Evolutionary conservation across 2,888 invertebrate genomes (phyloP), one percentile per base, ranked within the genome.

Genomic region (Scotopteryx bipunctaria): DNA sequence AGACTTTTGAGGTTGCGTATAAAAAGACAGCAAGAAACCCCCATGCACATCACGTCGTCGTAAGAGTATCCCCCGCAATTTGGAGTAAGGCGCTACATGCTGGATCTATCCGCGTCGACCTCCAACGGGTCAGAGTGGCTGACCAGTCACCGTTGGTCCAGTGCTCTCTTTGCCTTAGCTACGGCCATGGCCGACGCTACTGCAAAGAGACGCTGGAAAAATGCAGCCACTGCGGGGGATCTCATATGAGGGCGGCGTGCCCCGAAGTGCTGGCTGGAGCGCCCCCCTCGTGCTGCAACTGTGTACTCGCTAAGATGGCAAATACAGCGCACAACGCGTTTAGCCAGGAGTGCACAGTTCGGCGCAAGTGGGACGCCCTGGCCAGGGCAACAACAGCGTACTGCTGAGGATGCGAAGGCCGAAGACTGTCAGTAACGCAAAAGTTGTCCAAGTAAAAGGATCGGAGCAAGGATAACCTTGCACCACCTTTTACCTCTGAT

Each of bases 331-430:
- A 36, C 13, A 6, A 6, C 36, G 19, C 36, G 19, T 36, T 36
- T 9, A 36, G 36, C 19, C 1, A 13, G 0, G 32, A 32, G 0
- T 32, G 32, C 14, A 6, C 32, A 8, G 8, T 32, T 8, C 13
- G 32, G 32, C 13, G 36, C 11, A 36, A 21, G 21, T 36, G 36
- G 36, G 36, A 36, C 1, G 21, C 19, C 0, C 1, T 56, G 8
- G 61, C 58, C 0, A 1, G 58, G 8, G 15, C 58, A 0, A 21
- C 44, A 1, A 38, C 55, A 5, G 47, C 51, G 0, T 61, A 58
- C 6, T 58, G 61, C 44, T 61, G 27, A 61, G 29, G 32, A 14
- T 5, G 41, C 19, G 19, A 19, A n/a, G 9, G 25, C n/a, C 25
- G n/a, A n/a, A n/a, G n/a, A n/a, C n/a, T n/a, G n/a, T n/a, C n/a